Base-by-base conservation (phyloP, 2,113 vertebrate genomes). In the Sinocyclocheilus anshuiensis region DNA sequence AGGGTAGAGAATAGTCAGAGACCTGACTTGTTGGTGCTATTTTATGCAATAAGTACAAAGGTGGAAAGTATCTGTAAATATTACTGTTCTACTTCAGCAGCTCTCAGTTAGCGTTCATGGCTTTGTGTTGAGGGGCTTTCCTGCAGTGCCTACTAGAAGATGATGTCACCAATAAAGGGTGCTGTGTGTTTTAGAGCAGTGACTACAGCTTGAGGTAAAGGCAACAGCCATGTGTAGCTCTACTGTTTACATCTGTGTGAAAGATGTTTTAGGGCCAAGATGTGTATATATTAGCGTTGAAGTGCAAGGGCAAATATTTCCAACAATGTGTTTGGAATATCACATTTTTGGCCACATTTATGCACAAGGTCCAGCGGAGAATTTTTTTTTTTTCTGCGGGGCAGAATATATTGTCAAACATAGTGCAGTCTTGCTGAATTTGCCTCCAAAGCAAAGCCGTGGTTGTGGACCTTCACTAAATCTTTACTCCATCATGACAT, bases 281-380 rank as follows among this genome's bases (percentile, higher is more conserved):
- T 82, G 61, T 50, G 63, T 50, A 29, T 50, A 69, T 81, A 81
- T 26, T 50, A 20, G 50, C 7, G 80, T 33, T 69, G 42, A 69
- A 10, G 1, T 69, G n/a, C 16, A 29, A 69, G 5, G 39, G 2
- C 42, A 82, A 82, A 67, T 82, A 53, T 69, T 69, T 69, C 9
- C n/a, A 50, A 42, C 36, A 80, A 29, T 50, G n/a, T 82, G 63
- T 69, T 67, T 33, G 18, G 42, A 82, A 82, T 69, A 69, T 82
- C 4, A 26, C 2, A 2, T 5, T 26, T n/a, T 59, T 61, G 53
- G 18, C 76, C 24, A 76, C n/a, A 15, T 18, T 77, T 33, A 55
- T 29, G 6, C 76, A 77, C 48, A 29, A 48, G 45, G 45, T 48
- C 45, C 45, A 48, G 2, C 2, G 10, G 45, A 48, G 45, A 48